Percentiles rank a stretch among this genome's conserved stretches.
These are phyloP conservation scores for Drosophila dives DNA, from an alignment of 2,888 invertebrate species.

Conservation along the genomic window DNA sequence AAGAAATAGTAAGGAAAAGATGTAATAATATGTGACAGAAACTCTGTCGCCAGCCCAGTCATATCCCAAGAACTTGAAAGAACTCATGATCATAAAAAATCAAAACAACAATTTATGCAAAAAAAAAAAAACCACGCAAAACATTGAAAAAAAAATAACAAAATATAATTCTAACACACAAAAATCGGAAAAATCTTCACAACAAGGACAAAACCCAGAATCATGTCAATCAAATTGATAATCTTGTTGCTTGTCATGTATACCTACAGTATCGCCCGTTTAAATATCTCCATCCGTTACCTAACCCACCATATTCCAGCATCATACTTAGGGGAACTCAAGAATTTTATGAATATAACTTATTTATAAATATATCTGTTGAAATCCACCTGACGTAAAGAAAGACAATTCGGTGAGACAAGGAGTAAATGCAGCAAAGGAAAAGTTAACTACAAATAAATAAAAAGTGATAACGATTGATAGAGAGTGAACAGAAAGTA, in stretches of 20 bases:
- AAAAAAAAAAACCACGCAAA: not conserved
- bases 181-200: slow-evolving; percentile 2
- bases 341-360: not conserved
- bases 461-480: not conserved
- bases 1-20: not conserved
- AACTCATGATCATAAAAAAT: not conserved
- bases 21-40: not conserved
- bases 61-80: not conserved
- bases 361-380: not conserved
- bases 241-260: too few relatives aligned
- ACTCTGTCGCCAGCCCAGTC: not conserved
- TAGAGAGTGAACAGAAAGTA: slow-evolving; percentile 8
- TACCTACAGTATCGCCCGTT: too few relatives aligned
- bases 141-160: not conserved
- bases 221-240: slow-evolving; percentile 18
- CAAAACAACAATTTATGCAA: not conserved
- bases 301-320: too few relatives aligned
- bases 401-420: slow-evolving; percentile 14
- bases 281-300: too few relatives aligned
- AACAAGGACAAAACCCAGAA: slow-evolving; percentile 6
- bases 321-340: not conserved
- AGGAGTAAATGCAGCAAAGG: not conserved
- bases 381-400: slow-evolving; percentile 12
- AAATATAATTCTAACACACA: not conserved
- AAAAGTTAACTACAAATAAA: slow-evolving; percentile 11